Percentiles rank a stretch among this genome's conserved stretches.
Conservation (phyloP, 2,113 vertebrate genomes). For the Alligator sinensis region DNA sequence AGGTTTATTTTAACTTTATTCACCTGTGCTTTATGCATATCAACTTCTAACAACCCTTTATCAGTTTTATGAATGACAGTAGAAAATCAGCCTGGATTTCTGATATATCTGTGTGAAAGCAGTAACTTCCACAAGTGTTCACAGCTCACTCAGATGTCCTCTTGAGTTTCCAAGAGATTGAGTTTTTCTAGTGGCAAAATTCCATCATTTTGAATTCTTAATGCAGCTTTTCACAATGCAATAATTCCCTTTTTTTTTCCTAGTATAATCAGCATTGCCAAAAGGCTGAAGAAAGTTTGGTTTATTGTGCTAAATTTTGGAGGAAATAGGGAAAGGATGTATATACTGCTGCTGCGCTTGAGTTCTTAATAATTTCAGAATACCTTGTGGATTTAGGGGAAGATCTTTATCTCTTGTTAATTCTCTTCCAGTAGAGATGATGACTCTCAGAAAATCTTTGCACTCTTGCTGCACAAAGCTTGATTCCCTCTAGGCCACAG, state of each 20-base stretch:
- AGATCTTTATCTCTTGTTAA: background rate
- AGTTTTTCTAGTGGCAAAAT: background rate
- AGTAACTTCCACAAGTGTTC: background rate
- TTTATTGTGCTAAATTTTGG: background rate
- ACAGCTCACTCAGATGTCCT: background rate
- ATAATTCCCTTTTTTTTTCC: background rate
- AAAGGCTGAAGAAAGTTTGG: accelerated
- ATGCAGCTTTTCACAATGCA: background rate
- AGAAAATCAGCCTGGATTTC: background rate
- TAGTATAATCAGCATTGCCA: background rate
- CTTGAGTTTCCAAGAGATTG: background rate
- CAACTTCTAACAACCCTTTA: background rate
- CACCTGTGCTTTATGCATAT: background rate
- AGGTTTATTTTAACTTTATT: background rate
- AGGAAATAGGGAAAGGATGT: background rate
- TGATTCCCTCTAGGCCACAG: accelerated
- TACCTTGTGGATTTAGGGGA: background rate
- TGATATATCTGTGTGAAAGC: background rate
- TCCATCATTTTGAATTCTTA: background rate
- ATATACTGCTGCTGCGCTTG: accelerated
- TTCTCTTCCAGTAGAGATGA: background rate
- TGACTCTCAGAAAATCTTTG: background rate
- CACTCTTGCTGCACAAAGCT: background rate
- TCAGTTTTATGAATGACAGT: conserved; percentile 1
- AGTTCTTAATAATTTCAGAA: background rate